Percentiles rank a stretch among this genome's conserved stretches.
Conservation (phyloP, 1,140 invertebrate species). For the Oscheius sp. region DNA sequence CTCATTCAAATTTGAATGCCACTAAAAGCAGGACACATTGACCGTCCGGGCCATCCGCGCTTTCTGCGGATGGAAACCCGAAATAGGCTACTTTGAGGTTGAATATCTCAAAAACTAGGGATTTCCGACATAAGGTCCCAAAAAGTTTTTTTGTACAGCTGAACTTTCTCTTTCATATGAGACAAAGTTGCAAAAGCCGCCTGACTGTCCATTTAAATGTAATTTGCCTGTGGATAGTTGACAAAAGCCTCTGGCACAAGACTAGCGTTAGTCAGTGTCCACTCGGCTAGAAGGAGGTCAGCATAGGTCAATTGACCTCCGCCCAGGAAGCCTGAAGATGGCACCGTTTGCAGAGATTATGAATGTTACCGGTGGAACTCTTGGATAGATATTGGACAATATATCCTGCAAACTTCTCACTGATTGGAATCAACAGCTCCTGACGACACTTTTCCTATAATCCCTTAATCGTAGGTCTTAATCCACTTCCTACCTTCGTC, state of each 20-base stretch:
- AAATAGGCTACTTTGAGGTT: no score
- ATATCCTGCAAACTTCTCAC: neutral
- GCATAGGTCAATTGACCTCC: neutral
- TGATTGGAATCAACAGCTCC: neutral
- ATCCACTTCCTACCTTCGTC: no score
- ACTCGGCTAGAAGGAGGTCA: neutral
- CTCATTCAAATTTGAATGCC: no score
- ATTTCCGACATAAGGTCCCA: no score
- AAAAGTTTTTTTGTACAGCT: no score
- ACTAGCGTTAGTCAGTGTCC: neutral
- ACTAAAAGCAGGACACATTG: no score
- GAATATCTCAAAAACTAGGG: no score
- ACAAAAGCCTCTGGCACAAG: neutral
- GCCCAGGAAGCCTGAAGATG: neutral
- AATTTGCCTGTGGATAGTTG: neutral
- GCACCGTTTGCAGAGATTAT: neutral
- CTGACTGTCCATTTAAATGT: no score
- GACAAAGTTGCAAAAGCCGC: no score
- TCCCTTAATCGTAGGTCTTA: no score
- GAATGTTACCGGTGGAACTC: neutral
- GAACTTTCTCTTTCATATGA: neutral
- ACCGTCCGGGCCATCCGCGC: no score
- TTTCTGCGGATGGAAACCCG: no score
- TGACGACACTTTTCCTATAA: neutral
- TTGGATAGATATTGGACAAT: neutral